phyloP scores from a whole-genome alignment of 2,888 invertebrate genomes.

The Dynastes hyllus region DNA sequence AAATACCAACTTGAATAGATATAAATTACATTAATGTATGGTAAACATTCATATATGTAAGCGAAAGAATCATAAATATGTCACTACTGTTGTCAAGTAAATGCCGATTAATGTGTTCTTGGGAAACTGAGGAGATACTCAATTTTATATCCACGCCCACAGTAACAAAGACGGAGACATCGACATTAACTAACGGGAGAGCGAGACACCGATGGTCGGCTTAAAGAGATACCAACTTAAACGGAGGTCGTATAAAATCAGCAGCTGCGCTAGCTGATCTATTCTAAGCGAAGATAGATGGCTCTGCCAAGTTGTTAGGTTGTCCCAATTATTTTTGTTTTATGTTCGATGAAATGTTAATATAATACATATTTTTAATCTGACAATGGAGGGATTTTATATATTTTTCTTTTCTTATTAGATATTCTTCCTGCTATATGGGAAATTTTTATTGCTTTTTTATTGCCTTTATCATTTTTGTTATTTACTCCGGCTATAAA shows the following conservation, averaged over 20 bases:
- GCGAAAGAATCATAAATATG: conserved; percentile 71
- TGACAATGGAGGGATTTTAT: conserved; percentile 52
- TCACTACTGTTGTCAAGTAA: conserved; percentile 72
- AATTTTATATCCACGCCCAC: conserved; percentile 44
- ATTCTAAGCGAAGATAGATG: conserved; percentile 68
- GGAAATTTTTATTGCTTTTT: conserved; percentile 20
- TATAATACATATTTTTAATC: conserved; percentile 61
- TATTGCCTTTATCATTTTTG: not conserved
- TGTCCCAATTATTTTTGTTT: conserved; percentile 69
- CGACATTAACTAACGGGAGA: not conserved
- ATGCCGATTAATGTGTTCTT: conserved; percentile 72
- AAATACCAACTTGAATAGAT: conserved; percentile 71
- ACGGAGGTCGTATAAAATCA: conserved; percentile 59
- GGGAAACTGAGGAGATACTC: conserved; percentile 64
- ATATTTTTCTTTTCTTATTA: conserved; percentile 27
- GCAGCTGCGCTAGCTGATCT: conserved; percentile 67
- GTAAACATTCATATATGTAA: conserved; percentile 72
- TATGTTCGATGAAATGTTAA: conserved; percentile 67
- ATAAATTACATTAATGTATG: conserved; percentile 72
- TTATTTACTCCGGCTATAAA: not conserved
- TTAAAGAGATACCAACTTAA: conserved; percentile 22
- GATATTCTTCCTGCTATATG: not conserved
- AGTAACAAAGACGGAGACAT: not conserved
- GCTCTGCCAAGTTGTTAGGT: conserved; percentile 66
- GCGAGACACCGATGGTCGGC: conserved; percentile 8